Evolutionary conservation across 2,888 invertebrate species (phyloP).

Genomic region (Stenoptilia bipunctidactyla): DNA sequence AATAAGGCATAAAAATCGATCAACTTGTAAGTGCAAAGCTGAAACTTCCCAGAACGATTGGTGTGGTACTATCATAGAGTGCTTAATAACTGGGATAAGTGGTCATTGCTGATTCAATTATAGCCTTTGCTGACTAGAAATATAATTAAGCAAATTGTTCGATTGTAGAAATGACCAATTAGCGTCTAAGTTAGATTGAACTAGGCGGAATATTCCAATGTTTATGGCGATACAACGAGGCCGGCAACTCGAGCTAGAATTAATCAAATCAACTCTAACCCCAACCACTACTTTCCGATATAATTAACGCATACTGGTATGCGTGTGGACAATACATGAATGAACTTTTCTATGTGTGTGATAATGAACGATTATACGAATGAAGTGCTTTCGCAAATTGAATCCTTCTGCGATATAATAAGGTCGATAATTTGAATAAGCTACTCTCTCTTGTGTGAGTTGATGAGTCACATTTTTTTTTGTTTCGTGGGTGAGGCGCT

Average conservation of each 20-base stretch:
- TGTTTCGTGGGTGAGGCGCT: constrained; percentile 70
- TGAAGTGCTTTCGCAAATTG: constrained; percentile 22
- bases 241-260: constrained; percentile 61
- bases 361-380: constrained; percentile 68
- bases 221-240: constrained; percentile 60
- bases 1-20: no score
- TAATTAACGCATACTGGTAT: constrained; percentile 66
- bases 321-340: constrained; percentile 55
- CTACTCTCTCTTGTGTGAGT: constrained; percentile 42
- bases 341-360: constrained; percentile 36
- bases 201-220: constrained; percentile 53
- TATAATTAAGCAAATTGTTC: constrained; percentile 17
- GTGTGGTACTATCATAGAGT: no score
- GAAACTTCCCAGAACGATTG: no score
- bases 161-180: constrained; percentile 34
- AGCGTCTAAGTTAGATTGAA: constrained; percentile 25
- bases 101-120: no score
- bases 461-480: constrained; percentile 73
- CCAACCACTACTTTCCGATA: constrained; percentile 69
- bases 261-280: constrained; percentile 69
- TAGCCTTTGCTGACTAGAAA: no score
- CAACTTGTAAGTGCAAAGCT: no score
- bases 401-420: constrained; percentile 41
- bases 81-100: no score
- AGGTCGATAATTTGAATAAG: constrained; percentile 37